These are phyloP conservation scores for Donacobius atricapilla DNA, from an alignment of 2,113 vertebrate species.

Conservation along the genomic window DNA sequence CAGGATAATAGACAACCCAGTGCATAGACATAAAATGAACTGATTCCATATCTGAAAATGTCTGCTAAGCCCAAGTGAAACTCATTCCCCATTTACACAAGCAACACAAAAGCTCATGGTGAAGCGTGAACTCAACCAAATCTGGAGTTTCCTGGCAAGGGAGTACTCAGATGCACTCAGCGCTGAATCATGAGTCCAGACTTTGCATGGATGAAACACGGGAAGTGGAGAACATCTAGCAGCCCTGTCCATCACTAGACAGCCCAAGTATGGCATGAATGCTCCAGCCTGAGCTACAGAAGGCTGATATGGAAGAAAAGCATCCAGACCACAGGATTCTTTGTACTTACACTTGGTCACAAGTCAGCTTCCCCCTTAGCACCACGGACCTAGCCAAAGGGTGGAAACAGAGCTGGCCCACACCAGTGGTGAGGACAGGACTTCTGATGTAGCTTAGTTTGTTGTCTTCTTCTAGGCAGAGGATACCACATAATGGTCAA, in stretches of 20 bases:
- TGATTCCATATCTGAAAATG: background rate
- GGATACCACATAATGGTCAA: background rate
- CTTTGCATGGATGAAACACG: background rate
- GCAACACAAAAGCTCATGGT: background rate
- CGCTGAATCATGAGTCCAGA: background rate
- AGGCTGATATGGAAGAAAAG: conserved; percentile 2
- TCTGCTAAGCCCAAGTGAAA: background rate
- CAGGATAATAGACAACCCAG: background rate
- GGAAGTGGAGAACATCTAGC: background rate
- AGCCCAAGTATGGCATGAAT: background rate
- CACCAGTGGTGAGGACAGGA: conserved; percentile 24
- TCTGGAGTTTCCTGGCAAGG: background rate
- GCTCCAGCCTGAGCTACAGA: background rate
- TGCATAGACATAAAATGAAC: background rate
- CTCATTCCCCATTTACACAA: background rate
- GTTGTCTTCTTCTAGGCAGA: conserved; percentile 6
- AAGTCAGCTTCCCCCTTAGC: conserved; percentile 34
- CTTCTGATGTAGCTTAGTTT: background rate
- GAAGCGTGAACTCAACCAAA: background rate
- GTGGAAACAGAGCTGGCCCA: conserved; percentile 46
- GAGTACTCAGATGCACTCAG: background rate
- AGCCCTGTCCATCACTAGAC: background rate
- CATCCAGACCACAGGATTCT: background rate
- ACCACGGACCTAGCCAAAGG: conserved; percentile 34
- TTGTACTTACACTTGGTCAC: conserved; percentile 38